Evolutionary conservation across 2,888 invertebrate genomes (phyloP).

Genomic region (Synanthedon formicaeformis): DNA sequence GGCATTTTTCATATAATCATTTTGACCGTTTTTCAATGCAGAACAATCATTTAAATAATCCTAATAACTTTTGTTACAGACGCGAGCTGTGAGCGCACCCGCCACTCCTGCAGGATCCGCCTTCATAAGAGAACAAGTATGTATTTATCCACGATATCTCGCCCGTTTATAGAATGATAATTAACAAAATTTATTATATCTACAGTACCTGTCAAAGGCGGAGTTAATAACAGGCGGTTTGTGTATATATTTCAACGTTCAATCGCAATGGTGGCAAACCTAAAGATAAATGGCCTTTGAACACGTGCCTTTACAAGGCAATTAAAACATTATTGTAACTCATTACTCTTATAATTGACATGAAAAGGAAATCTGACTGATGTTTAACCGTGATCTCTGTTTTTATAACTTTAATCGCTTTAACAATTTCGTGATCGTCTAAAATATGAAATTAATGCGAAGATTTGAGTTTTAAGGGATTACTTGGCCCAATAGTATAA

Average conservation of each 20-base stretch:
- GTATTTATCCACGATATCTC: constrained; percentile 6
- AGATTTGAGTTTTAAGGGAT: too few relatives aligned
- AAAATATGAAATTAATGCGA: too few relatives aligned
- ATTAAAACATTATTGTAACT: constrained; percentile 7
- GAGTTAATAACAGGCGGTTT: too few relatives aligned
- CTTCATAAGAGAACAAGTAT: constrained; percentile 49
- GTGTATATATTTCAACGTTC: too few relatives aligned
- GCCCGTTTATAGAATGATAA: too few relatives aligned
- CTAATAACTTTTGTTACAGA: constrained; percentile 43
- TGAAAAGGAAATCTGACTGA: neutral
- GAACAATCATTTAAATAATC: constrained; percentile 7
- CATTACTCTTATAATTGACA: constrained; percentile 5
- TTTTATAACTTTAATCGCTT: constrained; percentile 5
- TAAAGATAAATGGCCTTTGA: constrained; percentile 8
- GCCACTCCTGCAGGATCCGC: constrained; percentile 47
- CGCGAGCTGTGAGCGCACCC: constrained; percentile 64
- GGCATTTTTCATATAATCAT: too few relatives aligned
- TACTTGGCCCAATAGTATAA: too few relatives aligned
- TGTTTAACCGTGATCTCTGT: constrained; percentile 1
- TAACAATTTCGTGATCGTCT: neutral
- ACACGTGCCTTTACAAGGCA: constrained; percentile 7
- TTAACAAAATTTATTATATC: constrained; percentile 3
- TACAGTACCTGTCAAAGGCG: constrained; percentile 1
- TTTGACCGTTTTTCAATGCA: too few relatives aligned
- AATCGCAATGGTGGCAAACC: neutral